phyloP scores from a whole-genome alignment of 1,140 invertebrate species.

The Bombus soroeensis region DNA sequence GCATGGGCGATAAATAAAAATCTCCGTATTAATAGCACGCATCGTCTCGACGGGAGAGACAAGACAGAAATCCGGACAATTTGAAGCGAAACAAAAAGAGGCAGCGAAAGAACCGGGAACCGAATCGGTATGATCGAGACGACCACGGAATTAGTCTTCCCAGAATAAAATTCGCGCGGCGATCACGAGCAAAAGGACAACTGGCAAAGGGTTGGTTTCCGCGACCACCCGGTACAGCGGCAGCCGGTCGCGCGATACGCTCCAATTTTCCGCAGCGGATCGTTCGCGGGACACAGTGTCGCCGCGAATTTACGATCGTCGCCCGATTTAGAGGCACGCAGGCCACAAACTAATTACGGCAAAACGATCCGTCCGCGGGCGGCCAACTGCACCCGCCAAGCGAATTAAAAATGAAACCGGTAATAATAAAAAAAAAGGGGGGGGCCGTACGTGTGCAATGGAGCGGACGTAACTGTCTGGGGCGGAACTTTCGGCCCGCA shows the following conservation, averaged over 20 bases:
- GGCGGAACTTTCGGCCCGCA: not conserved
- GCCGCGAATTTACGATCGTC: slow-evolving; percentile 67
- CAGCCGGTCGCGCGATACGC: slow-evolving; percentile 50
- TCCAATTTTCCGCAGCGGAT: slow-evolving; percentile 65
- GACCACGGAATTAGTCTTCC: not conserved
- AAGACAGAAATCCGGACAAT: slow-evolving; percentile 3
- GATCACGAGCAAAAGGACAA: slow-evolving; percentile 20
- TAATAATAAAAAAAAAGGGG: not conserved
- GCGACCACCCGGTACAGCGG: slow-evolving; percentile 58
- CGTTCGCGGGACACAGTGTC: slow-evolving; percentile 55
- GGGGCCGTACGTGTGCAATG: not conserved
- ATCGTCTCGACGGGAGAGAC: not conserved
- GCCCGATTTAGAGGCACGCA: slow-evolving; percentile 66
- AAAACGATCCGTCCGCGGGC: slow-evolving; percentile 68
- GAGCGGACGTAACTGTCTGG: not conserved
- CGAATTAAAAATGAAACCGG: slow-evolving; percentile 27
- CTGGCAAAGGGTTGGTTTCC: slow-evolving; percentile 44
- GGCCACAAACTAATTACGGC: slow-evolving; percentile 72
- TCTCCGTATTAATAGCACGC: slow-evolving; percentile 13
- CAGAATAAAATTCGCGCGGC: slow-evolving; percentile 36
- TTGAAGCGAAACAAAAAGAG: not conserved
- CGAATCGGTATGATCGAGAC: slow-evolving; percentile 14
- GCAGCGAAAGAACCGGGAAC: not conserved
- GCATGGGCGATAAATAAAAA: slow-evolving; percentile 16
- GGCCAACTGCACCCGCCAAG: not conserved